Percentiles rank a stretch among this genome's conserved stretches.
These are phyloP conservation scores for Lipotes vexillifer DNA, from an alignment of 2,113 vertebrate genomes.

Conservation along the genomic window DNA sequence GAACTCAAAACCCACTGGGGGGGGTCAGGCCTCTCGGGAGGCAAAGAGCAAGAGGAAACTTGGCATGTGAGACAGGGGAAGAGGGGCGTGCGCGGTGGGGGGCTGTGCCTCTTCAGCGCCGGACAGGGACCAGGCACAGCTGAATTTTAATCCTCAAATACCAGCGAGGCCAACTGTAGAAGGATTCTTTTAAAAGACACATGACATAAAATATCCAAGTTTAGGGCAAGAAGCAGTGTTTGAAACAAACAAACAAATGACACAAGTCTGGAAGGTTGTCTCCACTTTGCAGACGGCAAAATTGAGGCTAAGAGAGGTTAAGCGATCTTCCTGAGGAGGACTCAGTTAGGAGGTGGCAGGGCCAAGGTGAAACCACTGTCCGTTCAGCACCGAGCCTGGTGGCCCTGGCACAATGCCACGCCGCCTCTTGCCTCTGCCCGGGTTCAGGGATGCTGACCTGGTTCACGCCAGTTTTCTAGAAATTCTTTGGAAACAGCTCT, in stretches of 20 bases:
- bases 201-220: not conserved
- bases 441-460: not conserved
- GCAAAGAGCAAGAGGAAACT: not conserved
- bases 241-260: not conserved
- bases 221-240: not conserved
- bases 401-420: not conserved
- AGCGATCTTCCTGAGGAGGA: not conserved
- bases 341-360: not conserved
- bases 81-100: rapidly evolving
- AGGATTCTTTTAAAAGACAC: not conserved
- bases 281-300: slow-evolving; percentile 6
- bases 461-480: not conserved
- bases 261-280: not conserved
- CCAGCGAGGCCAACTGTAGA: not conserved
- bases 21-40: not conserved
- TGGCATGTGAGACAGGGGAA: not conserved
- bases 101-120: rapidly evolving
- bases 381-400: not conserved
- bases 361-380: not conserved
- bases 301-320: not conserved
- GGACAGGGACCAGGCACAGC: not conserved
- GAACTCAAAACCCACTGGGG: not conserved
- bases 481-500: not conserved
- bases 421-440: not conserved
- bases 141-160: not conserved